Evolutionary conservation across 2,113 vertebrate genomes (phyloP).

Genomic region (Peromyscus californicus): DNA sequence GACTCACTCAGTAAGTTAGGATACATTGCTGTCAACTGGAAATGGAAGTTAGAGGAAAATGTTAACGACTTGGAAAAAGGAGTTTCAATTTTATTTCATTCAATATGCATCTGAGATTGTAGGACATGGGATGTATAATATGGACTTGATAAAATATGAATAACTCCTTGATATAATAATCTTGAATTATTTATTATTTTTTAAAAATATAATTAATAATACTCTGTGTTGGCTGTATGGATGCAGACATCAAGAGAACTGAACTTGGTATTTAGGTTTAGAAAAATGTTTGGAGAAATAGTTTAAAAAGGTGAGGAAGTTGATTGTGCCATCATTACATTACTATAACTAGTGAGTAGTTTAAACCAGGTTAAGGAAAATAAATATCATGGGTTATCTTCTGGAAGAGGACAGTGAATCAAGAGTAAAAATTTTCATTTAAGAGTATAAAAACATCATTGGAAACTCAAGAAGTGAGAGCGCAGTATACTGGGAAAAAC

Average conservation of each 20-base stretch:
- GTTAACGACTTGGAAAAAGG: not conserved
- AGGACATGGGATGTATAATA: not conserved
- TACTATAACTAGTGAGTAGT: not conserved
- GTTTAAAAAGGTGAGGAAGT: not conserved
- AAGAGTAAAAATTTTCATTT: not conserved
- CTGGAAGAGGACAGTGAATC: not conserved
- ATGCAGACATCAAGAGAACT: fast-evolving
- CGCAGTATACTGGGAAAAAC: not conserved
- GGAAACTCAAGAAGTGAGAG: not conserved
- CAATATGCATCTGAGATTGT: not conserved
- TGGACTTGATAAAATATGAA: not conserved
- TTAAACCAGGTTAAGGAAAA: not conserved
- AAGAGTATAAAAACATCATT: not conserved
- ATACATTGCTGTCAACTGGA: not conserved
- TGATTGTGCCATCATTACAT: not conserved
- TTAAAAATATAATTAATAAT: not conserved
- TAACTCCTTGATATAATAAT: not conserved
- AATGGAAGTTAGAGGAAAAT: not conserved
- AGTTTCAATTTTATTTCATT: not conserved
- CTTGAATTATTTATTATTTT: not conserved
- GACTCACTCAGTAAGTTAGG: not conserved
- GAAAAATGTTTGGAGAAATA: not conserved
- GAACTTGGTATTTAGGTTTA: not conserved
- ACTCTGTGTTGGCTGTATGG: not conserved
- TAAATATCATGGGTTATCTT: not conserved